Base-by-base conservation (phyloP, 1,140 invertebrate genomes). In the Anoplophora glabripennis region DNA sequence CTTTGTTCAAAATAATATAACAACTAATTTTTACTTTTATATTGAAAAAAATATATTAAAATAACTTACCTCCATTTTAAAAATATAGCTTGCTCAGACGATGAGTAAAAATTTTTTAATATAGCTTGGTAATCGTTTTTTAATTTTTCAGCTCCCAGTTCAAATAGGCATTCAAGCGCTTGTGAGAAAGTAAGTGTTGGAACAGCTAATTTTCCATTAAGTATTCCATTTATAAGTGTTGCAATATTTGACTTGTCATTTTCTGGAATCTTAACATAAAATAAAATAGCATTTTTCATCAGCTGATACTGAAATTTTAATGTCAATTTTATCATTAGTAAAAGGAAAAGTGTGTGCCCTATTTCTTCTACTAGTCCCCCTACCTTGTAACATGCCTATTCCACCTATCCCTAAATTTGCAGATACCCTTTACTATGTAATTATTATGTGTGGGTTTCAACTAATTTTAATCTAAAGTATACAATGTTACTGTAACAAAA, bases 61-160 rank as follows among this genome's bases (percentile, higher is more conserved):
- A n/a, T n/a, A n/a, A 41, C 61, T 58, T 54, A 59, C 61, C 51
- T 58, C 62, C 62, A 64, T 45, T 60, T 45, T 7, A 35, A 28
- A 7, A 55, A 42, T 17, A 64, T 59, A 34, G 28, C 40, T 9
- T 15, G 33, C 10, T 36, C 42, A 8, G 34, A 21, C n/a, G 34
- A 37, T 12, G 35, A 11, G 17, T 35, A 53, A 34, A 60, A 64
- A 3, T 60, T 14, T 21, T 47, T 48, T 0, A 63, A 33, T 14
- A 63, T 59, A 10, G 41, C 42, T 37, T 59, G 53, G 41, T 59
- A 64, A 36, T 64, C 62, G 33, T 40, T 51, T 45, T 60, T 64
- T n/a, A 64, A 33, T 53, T 60, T 64, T n/a, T 51, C 49, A 4
- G 57, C 53, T 8, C 57, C 62, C 10, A 64, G 21, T 44, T 64